Conservation (phyloP, 2,797 vertebrate genomes). For the Gallinago solitaria region DNA sequence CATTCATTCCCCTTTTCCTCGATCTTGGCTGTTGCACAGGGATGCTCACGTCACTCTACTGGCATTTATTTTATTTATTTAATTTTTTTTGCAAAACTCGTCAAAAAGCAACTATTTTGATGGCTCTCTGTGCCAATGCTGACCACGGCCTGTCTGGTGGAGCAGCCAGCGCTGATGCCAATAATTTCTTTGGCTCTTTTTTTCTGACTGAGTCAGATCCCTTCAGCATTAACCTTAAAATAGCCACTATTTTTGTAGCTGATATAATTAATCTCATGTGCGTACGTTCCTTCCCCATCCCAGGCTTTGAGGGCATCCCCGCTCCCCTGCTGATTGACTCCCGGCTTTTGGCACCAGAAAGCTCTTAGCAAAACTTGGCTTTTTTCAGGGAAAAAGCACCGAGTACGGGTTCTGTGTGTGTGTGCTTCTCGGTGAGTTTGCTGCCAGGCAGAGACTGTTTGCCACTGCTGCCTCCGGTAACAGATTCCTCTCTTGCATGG, state of each 20-base stretch:
- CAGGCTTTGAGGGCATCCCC: conserved; percentile 4
- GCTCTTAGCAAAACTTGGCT: background rate
- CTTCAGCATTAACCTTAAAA: conserved; percentile 49
- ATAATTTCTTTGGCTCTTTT: conserved; percentile 28
- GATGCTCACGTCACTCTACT: background rate
- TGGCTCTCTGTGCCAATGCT: background rate
- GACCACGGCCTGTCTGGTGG: background rate
- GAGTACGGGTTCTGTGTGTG: background rate
- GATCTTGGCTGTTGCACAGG: background rate
- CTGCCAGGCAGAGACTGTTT: background rate
- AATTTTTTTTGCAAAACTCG: background rate
- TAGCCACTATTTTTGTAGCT: conserved; percentile 23
- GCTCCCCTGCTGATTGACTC: background rate
- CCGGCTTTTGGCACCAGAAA: background rate
- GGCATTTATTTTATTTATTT: background rate
- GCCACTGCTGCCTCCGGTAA: background rate
- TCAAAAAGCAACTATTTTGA: background rate
- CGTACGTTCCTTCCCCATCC: background rate
- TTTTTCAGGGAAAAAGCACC: background rate
- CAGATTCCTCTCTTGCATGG: background rate
- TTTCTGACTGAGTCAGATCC: conserved; percentile 26
- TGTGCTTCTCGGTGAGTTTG: background rate
- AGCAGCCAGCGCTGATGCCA: background rate
- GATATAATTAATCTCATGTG: conserved; percentile 8
- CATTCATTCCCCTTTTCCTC: background rate